These are phyloP conservation scores for Cheilosia impressa DNA, from an alignment of 2,888 invertebrate genomes.

Conservation along the genomic window DNA sequence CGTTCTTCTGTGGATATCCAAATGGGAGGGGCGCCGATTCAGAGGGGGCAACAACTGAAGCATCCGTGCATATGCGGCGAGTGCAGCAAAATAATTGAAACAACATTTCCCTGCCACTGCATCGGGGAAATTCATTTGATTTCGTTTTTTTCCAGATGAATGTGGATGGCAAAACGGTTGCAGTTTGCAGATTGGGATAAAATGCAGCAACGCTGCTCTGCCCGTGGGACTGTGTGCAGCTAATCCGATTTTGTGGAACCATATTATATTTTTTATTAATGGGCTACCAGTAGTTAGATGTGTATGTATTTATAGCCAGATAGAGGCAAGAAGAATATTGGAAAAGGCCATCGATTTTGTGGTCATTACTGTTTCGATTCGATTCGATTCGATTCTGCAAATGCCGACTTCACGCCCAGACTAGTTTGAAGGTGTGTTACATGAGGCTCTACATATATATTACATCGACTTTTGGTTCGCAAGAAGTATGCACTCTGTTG, in stretches of 20 bases:
- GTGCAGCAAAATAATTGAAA: conserved; percentile 56
- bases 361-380: conserved; percentile 20
- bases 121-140: conserved; percentile 43
- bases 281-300: conserved; percentile 9
- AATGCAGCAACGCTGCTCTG: conserved; percentile 1
- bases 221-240: background rate
- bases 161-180: conserved; percentile 54
- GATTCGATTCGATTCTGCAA: background rate
- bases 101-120: conserved; percentile 23
- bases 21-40: conserved; percentile 4
- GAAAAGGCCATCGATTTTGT: conserved; percentile 43
- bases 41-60: background rate
- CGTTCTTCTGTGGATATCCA: conserved; percentile 15
- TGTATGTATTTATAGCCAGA: conserved; percentile 4
- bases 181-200: conserved; percentile 45
- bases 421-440: conserved; percentile 26
- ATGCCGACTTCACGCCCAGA: conserved; percentile 36
- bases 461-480: too few species aligned
- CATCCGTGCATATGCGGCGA: conserved; percentile 17
- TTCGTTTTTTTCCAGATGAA: conserved; percentile 43
- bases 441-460: too few species aligned
- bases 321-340: conserved; percentile 11
- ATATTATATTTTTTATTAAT: conserved; percentile 42
- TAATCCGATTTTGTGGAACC: conserved; percentile 54
- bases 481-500: too few species aligned